phyloP scores from a whole-genome alignment of 2,113 vertebrate species.

The Calidris pugnax region DNA sequence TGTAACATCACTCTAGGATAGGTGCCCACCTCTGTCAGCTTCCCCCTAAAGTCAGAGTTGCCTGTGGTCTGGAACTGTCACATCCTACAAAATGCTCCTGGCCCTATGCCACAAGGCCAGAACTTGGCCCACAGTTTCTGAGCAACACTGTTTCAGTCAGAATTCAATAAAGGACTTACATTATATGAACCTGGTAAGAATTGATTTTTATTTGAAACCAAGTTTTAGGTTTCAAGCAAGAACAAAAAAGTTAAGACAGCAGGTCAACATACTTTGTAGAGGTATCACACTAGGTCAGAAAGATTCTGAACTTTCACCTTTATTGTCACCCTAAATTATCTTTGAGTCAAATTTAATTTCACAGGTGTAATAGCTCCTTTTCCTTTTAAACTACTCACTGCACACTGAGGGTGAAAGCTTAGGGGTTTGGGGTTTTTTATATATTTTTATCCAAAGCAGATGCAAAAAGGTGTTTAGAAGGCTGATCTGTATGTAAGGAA shows the following conservation, averaged over 20 bases:
- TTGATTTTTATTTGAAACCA: not conserved
- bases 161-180: not conserved
- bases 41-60: not conserved
- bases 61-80: not conserved
- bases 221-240: slow-evolving; percentile 4
- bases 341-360: not conserved
- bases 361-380: not conserved
- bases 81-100: not conserved
- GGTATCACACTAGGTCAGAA: not conserved
- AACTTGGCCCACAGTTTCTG: not conserved
- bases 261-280: not conserved
- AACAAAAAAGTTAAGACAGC: not conserved
- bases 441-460: not conserved
- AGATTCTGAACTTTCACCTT: not conserved
- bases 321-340: slow-evolving; percentile 1
- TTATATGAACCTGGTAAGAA: not conserved
- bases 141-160: not conserved
- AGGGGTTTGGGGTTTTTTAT: not conserved
- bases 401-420: not conserved
- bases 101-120: not conserved
- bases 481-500: slow-evolving; percentile 16
- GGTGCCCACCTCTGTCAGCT: not conserved
- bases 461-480: not conserved
- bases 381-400: not conserved
- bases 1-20: not conserved